Evolutionary conservation across 2,888 invertebrate species (phyloP).

Genomic region (Chorisops tibialis): DNA sequence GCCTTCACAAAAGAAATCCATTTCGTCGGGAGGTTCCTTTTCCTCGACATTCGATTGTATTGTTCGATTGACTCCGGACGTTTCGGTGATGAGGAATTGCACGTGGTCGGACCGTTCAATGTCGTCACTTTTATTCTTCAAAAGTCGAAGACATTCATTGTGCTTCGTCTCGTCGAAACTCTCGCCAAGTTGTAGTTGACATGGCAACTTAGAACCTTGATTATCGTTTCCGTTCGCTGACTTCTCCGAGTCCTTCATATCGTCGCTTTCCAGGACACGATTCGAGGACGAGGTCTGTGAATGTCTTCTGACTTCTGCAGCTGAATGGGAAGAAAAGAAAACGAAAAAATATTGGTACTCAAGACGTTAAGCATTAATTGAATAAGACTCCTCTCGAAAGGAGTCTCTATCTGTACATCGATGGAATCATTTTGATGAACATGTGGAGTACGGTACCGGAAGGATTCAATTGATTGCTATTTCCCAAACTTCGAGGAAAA

Average conservation of each 20-base stretch:
- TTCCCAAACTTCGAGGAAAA: background rate
- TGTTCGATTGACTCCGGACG: conserved; percentile 67
- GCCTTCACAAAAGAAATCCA: conserved; percentile 50
- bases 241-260: background rate
- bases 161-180: conserved; percentile 45
- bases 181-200: conserved; percentile 36
- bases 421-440: too few species aligned
- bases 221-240: background rate
- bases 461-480: background rate
- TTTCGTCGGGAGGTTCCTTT: conserved; percentile 47
- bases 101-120: conserved; percentile 73
- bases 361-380: too few species aligned
- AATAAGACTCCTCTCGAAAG: too few species aligned
- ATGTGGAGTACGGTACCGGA: too few species aligned
- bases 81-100: conserved; percentile 87
- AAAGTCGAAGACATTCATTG: conserved; percentile 43
- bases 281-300: background rate
- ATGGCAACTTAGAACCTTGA: background rate
- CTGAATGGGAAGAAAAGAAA: background rate
- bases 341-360: background rate
- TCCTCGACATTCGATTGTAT: conserved; percentile 48
- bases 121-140: conserved; percentile 51
- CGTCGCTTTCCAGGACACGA: background rate
- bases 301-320: background rate
- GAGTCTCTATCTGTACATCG: too few species aligned